Evolutionary conservation across 2,888 invertebrate species (phyloP).

Genomic region (Epistrophe grossulariae): DNA sequence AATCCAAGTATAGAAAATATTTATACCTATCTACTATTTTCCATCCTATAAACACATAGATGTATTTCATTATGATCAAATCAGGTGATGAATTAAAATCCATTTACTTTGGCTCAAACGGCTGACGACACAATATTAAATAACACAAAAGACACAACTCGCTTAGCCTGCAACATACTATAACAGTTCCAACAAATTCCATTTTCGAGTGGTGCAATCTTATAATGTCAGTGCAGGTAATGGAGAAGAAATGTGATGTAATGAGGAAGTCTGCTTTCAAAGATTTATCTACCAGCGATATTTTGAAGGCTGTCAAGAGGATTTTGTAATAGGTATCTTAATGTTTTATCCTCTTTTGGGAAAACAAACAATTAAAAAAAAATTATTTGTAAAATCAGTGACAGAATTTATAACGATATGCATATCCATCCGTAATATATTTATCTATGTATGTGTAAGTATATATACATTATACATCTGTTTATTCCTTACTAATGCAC

Average conservation of each 20-base stretch:
- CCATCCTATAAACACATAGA: background rate
- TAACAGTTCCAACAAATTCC: slow-evolving; percentile 44
- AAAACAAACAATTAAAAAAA: background rate
- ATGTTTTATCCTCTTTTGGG: background rate
- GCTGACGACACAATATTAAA: slow-evolving; percentile 33
- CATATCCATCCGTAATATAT: background rate
- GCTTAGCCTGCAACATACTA: slow-evolving; percentile 10
- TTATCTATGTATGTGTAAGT: too few relatives aligned
- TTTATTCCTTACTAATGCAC: background rate
- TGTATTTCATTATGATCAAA: slow-evolving; percentile 31
- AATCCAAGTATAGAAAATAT: background rate
- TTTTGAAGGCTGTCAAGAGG: slow-evolving; percentile 51
- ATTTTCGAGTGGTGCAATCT: slow-evolving; percentile 47
- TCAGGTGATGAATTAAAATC: slow-evolving; percentile 65
- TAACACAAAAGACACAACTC: slow-evolving; percentile 39
- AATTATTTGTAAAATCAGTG: slow-evolving; percentile 2
- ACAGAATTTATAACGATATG: background rate
- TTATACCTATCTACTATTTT: background rate
- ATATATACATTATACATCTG: too few relatives aligned
- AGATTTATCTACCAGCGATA: slow-evolving; percentile 35
- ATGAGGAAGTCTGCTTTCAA: slow-evolving; percentile 60
- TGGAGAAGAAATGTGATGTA: slow-evolving; percentile 47
- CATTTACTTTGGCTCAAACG: slow-evolving; percentile 43
- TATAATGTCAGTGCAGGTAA: slow-evolving; percentile 6
- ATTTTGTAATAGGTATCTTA: slow-evolving; percentile 25